phyloP scores from a whole-genome alignment of 2,888 invertebrate species.

The Pachliopta kotzebuea region DNA sequence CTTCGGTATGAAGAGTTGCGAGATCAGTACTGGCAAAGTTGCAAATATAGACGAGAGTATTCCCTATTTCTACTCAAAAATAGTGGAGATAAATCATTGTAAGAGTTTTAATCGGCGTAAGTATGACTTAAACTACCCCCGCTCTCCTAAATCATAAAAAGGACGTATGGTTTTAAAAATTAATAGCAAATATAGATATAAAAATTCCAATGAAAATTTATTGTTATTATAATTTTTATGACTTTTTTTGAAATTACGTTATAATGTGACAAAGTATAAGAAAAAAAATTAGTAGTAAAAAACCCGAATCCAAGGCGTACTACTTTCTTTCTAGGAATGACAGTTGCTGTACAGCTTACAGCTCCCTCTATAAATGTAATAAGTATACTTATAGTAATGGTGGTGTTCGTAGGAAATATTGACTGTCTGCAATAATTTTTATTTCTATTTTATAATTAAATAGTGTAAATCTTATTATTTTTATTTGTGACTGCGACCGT shows the following conservation, averaged over 20 bases:
- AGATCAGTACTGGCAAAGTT: too few species aligned
- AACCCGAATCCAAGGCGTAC: conserved; percentile 1
- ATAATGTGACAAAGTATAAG: background rate
- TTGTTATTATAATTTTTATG: too few species aligned
- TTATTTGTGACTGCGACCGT: conserved; percentile 68
- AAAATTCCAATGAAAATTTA: too few species aligned
- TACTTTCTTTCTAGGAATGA: conserved; percentile 11
- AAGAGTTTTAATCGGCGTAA: too few species aligned
- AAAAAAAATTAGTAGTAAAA: background rate
- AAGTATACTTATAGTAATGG: conserved; percentile 54
- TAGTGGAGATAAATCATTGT: too few species aligned
- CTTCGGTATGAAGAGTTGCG: too few species aligned
- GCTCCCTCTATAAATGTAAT: conserved; percentile 45
- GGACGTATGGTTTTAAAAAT: too few species aligned
- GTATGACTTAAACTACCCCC: too few species aligned
- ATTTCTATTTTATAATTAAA: conserved; percentile 61
- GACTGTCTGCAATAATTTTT: conserved; percentile 66
- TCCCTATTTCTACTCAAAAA: too few species aligned
- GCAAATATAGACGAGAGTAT: too few species aligned
- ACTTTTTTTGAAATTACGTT: background rate
- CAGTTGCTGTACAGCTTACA: conserved; percentile 27
- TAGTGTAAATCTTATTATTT: conserved; percentile 49
- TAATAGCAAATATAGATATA: too few species aligned
- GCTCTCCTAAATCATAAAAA: too few species aligned
- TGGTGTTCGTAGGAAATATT: conserved; percentile 58